Percentiles rank a stretch among this genome's conserved stretches.
These are phyloP conservation scores for Chiloscyllium punctatum DNA, from an alignment of 2,797 vertebrate species.

Conservation along the genomic window DNA sequence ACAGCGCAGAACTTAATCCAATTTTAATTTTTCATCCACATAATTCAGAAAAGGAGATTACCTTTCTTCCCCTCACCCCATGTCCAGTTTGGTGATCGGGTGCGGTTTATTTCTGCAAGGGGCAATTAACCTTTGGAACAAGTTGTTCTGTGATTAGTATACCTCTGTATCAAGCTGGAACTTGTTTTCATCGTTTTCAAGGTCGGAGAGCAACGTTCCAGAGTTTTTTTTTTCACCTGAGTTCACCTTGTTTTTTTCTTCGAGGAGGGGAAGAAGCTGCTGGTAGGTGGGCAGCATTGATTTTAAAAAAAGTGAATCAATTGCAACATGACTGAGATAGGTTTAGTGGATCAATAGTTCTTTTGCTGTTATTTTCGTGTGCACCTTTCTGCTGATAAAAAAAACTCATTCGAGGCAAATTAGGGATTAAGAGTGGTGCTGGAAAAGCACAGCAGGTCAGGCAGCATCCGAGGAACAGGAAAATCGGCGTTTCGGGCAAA, in stretches of 20 bases:
- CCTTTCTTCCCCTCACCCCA: background rate
- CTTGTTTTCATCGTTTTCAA: background rate
- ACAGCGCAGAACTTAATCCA: background rate
- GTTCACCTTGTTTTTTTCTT: background rate
- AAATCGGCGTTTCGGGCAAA: no score
- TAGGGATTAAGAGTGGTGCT: background rate
- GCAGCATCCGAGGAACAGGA: no score
- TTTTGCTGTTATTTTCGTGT: background rate
- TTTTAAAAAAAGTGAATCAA: background rate
- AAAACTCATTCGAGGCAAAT: background rate
- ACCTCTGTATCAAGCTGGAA: background rate
- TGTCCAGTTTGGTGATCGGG: background rate
- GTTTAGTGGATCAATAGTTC: background rate
- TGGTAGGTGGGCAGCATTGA: background rate
- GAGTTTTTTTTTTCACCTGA: background rate
- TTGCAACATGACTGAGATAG: background rate
- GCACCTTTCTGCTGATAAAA: background rate
- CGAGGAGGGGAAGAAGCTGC: background rate
- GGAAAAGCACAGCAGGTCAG: no score
- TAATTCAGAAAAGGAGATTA: background rate
- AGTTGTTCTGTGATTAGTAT: background rate
- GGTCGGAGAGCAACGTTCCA: background rate
- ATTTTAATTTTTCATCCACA: background rate
- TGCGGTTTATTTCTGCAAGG: background rate
- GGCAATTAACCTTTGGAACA: background rate